A percentile compares a stretch with the other conserved stretches of the same genome.
Conservation (phyloP, 2,797 vertebrate species). For the Novumbra hubbsi region DNA sequence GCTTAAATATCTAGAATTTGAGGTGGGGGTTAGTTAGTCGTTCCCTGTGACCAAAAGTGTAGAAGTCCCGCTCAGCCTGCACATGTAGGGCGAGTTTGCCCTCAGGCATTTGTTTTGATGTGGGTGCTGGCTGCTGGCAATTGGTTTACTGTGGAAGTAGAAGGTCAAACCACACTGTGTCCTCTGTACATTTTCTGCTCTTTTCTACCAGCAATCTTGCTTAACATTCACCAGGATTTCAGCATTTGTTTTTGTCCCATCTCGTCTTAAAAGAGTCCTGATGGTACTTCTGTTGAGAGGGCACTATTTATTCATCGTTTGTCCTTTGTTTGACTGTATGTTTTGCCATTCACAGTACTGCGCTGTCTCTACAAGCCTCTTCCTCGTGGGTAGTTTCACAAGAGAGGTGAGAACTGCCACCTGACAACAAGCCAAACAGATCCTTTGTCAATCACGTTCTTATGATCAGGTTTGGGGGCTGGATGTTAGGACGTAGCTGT, state of each 20-base stretch:
- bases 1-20: constrained; percentile 3
- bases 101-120: constrained; percentile 95
- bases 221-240: constrained; percentile 48
- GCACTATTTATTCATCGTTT: constrained; percentile 14
- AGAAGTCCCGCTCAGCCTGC: constrained; percentile 71
- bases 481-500: not conserved
- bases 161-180: constrained; percentile 93
- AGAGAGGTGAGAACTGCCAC: constrained; percentile 84
- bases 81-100: constrained; percentile 88
- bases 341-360: constrained; percentile 4
- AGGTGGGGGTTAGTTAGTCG: too few species aligned
- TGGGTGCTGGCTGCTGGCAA: constrained; percentile 89
- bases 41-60: too few species aligned
- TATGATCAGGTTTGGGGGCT: constrained; percentile 58
- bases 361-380: constrained; percentile 71
- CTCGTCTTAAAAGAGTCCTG: constrained; percentile 5
- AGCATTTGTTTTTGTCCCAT: constrained; percentile 39
- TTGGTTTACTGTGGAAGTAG: constrained; percentile 89
- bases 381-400: constrained; percentile 59
- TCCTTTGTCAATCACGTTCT: constrained; percentile 82
- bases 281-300: constrained; percentile 24
- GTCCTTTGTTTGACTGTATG: constrained; percentile 32
- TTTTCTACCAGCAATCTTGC: constrained; percentile 50
- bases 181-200: constrained; percentile 64
- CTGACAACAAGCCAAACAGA: constrained; percentile 84